Conservation (phyloP, 2,797 vertebrate genomes). For the Mus spretus region DNA sequence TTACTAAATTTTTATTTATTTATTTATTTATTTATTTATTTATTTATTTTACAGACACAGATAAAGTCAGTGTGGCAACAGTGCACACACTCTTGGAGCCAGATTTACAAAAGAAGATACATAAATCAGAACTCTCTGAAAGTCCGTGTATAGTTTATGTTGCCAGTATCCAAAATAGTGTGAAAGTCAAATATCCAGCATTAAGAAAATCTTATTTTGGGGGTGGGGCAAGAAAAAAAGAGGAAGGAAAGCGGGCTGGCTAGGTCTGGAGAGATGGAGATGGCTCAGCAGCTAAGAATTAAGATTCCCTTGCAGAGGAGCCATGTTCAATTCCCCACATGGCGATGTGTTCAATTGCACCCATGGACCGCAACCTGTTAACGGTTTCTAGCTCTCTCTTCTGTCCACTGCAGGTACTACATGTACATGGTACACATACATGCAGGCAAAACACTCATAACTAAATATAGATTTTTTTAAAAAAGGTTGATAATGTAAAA, state of each 20-base stretch:
- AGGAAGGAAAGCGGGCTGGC: not conserved
- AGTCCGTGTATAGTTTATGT: not conserved
- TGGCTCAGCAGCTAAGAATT: not conserved
- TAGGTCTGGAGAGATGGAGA: not conserved
- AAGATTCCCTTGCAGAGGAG: not conserved
- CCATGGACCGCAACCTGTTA: not conserved
- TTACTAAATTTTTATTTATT: too few relatives aligned
- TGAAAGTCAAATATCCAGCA: not conserved
- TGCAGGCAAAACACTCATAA: not conserved
- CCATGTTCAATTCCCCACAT: not conserved
- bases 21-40: too few relatives aligned
- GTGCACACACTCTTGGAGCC: not conserved
- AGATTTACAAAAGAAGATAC: not conserved
- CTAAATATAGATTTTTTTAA: not conserved
- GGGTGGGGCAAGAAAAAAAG: too few relatives aligned
- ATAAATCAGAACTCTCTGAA: not conserved
- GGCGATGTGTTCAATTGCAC: not conserved
- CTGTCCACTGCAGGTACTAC: too few relatives aligned
- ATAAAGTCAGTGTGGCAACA: not conserved
- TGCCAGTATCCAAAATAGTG: not conserved
- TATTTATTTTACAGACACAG: not conserved
- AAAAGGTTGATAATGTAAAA: not conserved
- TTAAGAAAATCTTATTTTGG: not conserved
- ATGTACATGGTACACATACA: too few relatives aligned
- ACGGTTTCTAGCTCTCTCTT: too few relatives aligned